Evolutionary conservation across 2,113 vertebrate genomes (phyloP).

Genomic region (Alethe castanea): DNA sequence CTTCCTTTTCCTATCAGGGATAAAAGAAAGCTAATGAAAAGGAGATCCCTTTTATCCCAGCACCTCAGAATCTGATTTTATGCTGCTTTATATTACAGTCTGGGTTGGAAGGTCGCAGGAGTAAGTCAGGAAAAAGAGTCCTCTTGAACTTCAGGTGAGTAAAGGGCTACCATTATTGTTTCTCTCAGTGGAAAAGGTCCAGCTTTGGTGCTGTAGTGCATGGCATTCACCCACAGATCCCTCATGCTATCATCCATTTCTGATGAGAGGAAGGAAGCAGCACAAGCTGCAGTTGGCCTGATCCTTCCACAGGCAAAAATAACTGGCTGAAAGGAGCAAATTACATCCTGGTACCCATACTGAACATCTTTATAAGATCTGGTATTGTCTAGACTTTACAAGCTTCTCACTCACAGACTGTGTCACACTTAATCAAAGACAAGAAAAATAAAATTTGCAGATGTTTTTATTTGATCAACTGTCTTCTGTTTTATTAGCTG

Average conservation of each 20-base stretch:
- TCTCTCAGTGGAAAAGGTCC: background rate
- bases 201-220: background rate
- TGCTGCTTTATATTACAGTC: background rate
- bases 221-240: background rate
- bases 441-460: slow-evolving; percentile 8
- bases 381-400: background rate
- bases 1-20: background rate
- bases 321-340: background rate
- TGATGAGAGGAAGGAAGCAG: background rate
- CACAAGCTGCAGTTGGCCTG: rapidly evolving
- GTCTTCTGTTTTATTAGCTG: slow-evolving; percentile 24
- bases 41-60: background rate
- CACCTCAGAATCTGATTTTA: background rate
- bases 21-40: background rate
- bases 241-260: background rate
- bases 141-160: background rate
- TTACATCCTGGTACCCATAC: background rate
- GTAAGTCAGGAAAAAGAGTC: background rate
- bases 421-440: background rate
- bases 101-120: background rate
- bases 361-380: background rate
- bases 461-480: slow-evolving; percentile 32
- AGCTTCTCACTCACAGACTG: background rate
- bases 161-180: background rate
- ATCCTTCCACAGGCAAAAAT: background rate